Base-by-base conservation (phyloP, 2,113 vertebrate genomes). In the Kryptolebias marmoratus region DNA sequence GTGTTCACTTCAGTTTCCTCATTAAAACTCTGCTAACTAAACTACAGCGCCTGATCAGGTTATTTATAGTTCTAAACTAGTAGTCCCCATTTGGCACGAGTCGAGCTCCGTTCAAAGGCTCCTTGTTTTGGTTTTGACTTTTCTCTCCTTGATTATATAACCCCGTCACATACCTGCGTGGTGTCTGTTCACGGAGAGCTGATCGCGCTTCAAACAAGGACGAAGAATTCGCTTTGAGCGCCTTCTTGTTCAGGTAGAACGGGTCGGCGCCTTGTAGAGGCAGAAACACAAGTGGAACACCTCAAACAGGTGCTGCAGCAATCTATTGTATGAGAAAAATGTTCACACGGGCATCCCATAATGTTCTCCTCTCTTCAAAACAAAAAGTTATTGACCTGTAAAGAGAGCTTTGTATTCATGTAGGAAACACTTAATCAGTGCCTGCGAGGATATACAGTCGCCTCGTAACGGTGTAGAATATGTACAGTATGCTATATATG, bases 401-500 rank as follows among this genome's bases (percentile, higher is more conserved):
- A 42, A 42, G 5, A 42, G 39, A 42, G 39, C 39, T 22, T 22
- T 22, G 22, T 22, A 42, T 42, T 42, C 10, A 42, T 6, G 10
- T 42, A 22, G 22, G 22, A 22, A 22, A 22, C 22, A 22, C 22
- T 22, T 18, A 57, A 67, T 55, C 31, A 13, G 0, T 30, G 16
- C 57, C 28, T 71, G 5, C 28, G 15, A 32, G 7, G 13, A 45
- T 52, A 36, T 11, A 13, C 30, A 50, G 27, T 36, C 18, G 36
- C 10, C 8, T 12, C 10, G 30, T 18, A 54, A 45, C 44, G 47
- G 47, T 45, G 39, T 60, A 5, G 1, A 53, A 8, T 30, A 53
- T 64, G 54, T 65, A 49, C 63, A 49, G 58, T 54, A 12, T 49
- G 18, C 44, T 66, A n/a, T 45, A 28, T 44, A 39, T 64, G 9